A percentile compares a stretch with the other conserved stretches of the same genome.
These are phyloP conservation scores for Dromaius novaehollandiae DNA, from an alignment of 2,113 vertebrate genomes.

Conservation along the genomic window DNA sequence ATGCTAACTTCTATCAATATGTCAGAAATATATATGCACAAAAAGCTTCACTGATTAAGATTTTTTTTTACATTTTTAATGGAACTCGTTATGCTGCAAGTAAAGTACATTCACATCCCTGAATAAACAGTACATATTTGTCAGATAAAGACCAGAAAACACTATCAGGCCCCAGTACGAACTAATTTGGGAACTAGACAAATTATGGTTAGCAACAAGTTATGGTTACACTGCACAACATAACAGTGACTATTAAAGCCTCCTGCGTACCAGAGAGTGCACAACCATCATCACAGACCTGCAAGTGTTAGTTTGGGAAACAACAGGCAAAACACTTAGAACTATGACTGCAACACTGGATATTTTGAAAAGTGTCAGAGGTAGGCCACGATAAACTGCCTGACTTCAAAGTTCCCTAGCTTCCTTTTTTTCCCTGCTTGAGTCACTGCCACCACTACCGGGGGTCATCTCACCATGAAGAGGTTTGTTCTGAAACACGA, in stretches of 20 bases:
- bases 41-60: neutral
- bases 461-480: neutral
- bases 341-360: neutral
- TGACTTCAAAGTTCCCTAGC: neutral
- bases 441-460: neutral
- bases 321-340: neutral
- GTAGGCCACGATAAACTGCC: neutral
- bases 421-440: neutral
- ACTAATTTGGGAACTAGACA: neutral
- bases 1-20: neutral
- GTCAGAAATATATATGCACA: neutral
- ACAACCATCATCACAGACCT: accelerated
- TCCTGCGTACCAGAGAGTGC: neutral
- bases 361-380: neutral
- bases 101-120: neutral
- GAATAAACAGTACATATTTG: accelerated
- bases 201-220: neutral
- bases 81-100: neutral
- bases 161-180: neutral
- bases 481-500: constrained; percentile 23
- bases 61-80: neutral
- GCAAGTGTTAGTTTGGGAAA: neutral
- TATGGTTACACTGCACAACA: neutral
- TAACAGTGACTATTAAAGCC: neutral
- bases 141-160: neutral